phyloP scores from a whole-genome alignment of 2,888 invertebrate species.

The Coenonympha glycerion region DNA sequence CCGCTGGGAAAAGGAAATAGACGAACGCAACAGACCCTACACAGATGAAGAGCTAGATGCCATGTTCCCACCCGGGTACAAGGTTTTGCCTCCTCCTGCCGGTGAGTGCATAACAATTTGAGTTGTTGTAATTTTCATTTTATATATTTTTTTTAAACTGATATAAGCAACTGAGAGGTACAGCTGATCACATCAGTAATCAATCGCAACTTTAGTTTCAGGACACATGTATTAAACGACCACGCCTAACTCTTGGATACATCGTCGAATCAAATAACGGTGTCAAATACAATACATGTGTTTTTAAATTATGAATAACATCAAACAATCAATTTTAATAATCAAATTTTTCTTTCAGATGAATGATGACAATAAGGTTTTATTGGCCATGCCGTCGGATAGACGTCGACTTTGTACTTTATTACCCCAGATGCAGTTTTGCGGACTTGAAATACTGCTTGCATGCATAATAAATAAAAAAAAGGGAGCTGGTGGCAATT shows the following conservation, averaged over 20 bases:
- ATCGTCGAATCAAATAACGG: slow-evolving; percentile 37
- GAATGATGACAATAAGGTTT: slow-evolving; percentile 64
- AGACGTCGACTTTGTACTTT: slow-evolving; percentile 53
- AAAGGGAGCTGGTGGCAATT: not conserved
- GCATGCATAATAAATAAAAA: slow-evolving; percentile 6
- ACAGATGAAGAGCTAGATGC: slow-evolving; percentile 98
- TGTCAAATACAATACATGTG: slow-evolving; percentile 49
- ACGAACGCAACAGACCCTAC: slow-evolving; percentile 96
- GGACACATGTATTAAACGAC: slow-evolving; percentile 66
- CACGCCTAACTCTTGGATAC: slow-evolving; percentile 46
- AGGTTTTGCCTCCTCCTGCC: slow-evolving; percentile 95
- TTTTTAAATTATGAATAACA: slow-evolving; percentile 45
- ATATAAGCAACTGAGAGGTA: slow-evolving; percentile 26
- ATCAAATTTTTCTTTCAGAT: slow-evolving; percentile 71
- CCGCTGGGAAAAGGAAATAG: slow-evolving; percentile 98
- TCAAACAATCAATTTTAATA: slow-evolving; percentile 49
- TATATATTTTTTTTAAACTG: slow-evolving; percentile 19
- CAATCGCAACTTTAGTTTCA: slow-evolving; percentile 69
- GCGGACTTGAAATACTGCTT: slow-evolving; percentile 18
- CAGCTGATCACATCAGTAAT: slow-evolving; percentile 57
- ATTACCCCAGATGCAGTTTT: slow-evolving; percentile 39
- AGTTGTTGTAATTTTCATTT: slow-evolving; percentile 20
- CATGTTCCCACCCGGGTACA: slow-evolving; percentile 98
- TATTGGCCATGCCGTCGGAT: slow-evolving; percentile 65
- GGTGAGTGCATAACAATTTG: slow-evolving; percentile 66